These are phyloP conservation scores for Choloepus didactylus DNA, from an alignment of 2,797 vertebrate genomes.

Conservation along the genomic window DNA sequence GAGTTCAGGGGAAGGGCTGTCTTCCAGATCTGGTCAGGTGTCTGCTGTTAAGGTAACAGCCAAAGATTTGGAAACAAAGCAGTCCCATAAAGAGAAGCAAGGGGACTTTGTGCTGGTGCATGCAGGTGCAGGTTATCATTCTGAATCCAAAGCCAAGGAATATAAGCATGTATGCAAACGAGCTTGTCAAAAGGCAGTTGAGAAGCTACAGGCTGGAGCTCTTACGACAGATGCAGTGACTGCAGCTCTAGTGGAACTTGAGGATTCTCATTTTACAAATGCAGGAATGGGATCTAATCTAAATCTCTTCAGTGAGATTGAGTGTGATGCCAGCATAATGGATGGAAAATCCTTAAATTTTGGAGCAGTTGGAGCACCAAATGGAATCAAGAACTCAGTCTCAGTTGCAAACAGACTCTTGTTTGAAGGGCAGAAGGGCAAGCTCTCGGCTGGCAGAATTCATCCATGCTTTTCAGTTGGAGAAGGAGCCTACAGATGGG, in stretches of 20 bases:
- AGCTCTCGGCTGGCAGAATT: constrained; percentile 98
- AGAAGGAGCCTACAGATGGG: constrained; percentile 98
- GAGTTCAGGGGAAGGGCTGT: constrained; percentile 93
- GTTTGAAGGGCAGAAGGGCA: constrained; percentile 98
- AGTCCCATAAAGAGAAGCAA: constrained; percentile 89
- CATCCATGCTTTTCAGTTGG: constrained; percentile 99
- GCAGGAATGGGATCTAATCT: constrained; percentile 99
- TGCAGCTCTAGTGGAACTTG: too few relatives aligned
- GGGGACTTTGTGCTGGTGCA: constrained; percentile 98
- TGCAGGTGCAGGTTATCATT: constrained; percentile 99
- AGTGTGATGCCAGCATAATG: constrained; percentile 99
- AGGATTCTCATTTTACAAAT: constrained; percentile 99
- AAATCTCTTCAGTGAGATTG: constrained; percentile 97
- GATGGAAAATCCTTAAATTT: constrained; percentile 98
- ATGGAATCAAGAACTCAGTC: constrained; percentile 85
- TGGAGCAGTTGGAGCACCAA: constrained; percentile 97
- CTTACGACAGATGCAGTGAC: too few relatives aligned
- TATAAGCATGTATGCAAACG: constrained; percentile 99
- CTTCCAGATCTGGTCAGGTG: constrained; percentile 90
- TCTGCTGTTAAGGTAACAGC: constrained; percentile 88
- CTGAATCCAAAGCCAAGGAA: constrained; percentile 99
- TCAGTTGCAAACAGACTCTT: constrained; percentile 93
- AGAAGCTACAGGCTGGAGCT: too few relatives aligned
- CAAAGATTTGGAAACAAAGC: constrained; percentile 90
- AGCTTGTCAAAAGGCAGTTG: constrained; percentile 94